Percentiles rank a stretch among this genome's conserved stretches.
phyloP scores from a whole-genome alignment of 2,888 invertebrate genomes.

The Branchellion lobata region DNA sequence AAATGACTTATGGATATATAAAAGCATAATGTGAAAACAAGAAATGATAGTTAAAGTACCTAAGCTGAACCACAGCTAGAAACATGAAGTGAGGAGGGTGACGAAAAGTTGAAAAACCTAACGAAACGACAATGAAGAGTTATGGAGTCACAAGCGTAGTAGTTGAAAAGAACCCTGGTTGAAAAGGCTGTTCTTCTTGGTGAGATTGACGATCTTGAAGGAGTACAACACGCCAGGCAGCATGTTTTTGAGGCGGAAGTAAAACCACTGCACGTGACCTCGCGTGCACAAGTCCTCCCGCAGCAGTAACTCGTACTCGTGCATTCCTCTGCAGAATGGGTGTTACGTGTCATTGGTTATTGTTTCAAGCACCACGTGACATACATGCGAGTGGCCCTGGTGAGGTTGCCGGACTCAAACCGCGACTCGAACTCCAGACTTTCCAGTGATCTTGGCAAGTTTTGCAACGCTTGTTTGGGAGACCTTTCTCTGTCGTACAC shows the following conservation, averaged over 20 bases:
- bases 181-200: constrained; percentile 60
- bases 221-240: constrained; percentile 59
- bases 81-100: too few species aligned
- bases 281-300: constrained; percentile 62
- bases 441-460: constrained; percentile 59
- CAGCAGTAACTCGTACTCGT: constrained; percentile 62
- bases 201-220: constrained; percentile 60
- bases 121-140: too few species aligned
- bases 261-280: constrained; percentile 63
- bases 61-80: too few species aligned
- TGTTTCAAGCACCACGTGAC: background rate
- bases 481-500: constrained; percentile 60
- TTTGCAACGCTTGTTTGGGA: constrained; percentile 57
- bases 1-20: too few species aligned
- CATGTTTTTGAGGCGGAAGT: constrained; percentile 60
- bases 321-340: constrained; percentile 57
- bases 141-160: too few species aligned
- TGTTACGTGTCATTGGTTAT: too few species aligned
- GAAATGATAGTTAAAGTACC: too few species aligned
- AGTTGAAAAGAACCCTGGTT: too few species aligned
- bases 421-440: constrained; percentile 60
- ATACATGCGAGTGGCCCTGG: constrained; percentile 41
- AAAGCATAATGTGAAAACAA: too few species aligned
- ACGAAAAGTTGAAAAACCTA: too few species aligned
- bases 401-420: constrained; percentile 61